Evolutionary conservation across 92 coral and sea anemone genomes (phyloP).

Genomic region (Epizoanthus stellaris): DNA sequence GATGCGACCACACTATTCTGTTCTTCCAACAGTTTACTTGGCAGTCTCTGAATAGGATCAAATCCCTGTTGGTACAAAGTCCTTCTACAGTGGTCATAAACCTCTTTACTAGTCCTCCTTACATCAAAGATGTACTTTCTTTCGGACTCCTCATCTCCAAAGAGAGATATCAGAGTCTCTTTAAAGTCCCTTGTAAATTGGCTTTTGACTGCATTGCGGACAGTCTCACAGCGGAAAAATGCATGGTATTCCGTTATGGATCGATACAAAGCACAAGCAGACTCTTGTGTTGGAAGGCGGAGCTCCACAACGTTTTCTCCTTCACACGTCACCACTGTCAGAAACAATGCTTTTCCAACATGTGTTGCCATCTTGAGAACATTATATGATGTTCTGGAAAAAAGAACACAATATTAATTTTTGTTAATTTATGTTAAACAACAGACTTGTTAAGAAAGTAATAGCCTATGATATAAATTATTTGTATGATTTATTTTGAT

Average conservation of each 20-base stretch:
- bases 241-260: constrained; percentile 98
- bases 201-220: constrained; percentile 82
- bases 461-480: background rate
- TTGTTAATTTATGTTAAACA: background rate
- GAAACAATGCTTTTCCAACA: constrained; percentile 70
- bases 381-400: constrained; percentile 74
- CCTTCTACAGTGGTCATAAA: constrained; percentile 90
- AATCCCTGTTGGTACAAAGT: constrained; percentile 81
- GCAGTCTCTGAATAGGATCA: constrained; percentile 69
- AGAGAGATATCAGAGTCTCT: constrained; percentile 88
- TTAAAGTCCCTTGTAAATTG: constrained; percentile 97
- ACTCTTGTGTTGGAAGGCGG: constrained; percentile 75
- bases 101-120: constrained; percentile 89
- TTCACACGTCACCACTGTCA: constrained; percentile 60
- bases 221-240: constrained; percentile 98
- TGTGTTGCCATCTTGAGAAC: constrained; percentile 88
- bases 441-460: background rate
- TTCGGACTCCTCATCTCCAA: constrained; percentile 96
- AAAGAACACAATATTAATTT: background rate
- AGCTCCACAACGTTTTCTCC: constrained; percentile 71
- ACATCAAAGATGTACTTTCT: constrained; percentile 97
- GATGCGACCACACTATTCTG: background rate
- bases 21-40: constrained; percentile 12
- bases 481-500: too few species aligned
- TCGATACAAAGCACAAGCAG: constrained; percentile 89